Base-by-base conservation (phyloP, 1,140 invertebrate genomes). In the Antheraea pernyi region DNA sequence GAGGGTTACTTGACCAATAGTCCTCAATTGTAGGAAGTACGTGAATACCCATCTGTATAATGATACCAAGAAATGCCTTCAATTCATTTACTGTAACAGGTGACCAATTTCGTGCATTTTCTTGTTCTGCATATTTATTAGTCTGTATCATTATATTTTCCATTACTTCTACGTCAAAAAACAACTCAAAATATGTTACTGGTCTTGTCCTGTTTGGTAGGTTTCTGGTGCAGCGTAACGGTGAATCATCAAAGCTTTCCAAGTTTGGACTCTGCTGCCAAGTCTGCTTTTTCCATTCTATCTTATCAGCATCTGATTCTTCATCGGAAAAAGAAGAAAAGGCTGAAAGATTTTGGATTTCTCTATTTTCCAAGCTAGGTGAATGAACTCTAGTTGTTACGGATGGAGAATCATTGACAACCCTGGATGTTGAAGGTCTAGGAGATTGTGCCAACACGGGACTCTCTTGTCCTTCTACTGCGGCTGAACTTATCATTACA, bases 21-120 rank as follows among this genome's bases (percentile, higher is more conserved):
- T 42, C 30, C 36, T 61, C 67, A 39, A 68, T 62, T 30, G 46
- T 70, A 68, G 72, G 72, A 22, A 74, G 68, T 68, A 59, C 39
- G 59, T 73, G 72, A 36, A 74, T 68, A 68, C 11, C 68, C 72
- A 74, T 74, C 39, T 61, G 65, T 42, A 68, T 68, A 30, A 68
- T 37, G n/a, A 62, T 68, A 5, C 59, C 67, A 61, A 61, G 37
- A 42, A 68, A 68, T 46, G 65, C 65, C 48, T 67, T 67, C 65
- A 67, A 19, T 58, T n/a, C n/a, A n/a, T n/a, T n/a, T n/a, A n/a
- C n/a, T n/a, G n/a, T n/a, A n/a, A n/a, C n/a, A n/a, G n/a, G n/a
- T n/a, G n/a, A n/a, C n/a, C n/a, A n/a, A n/a, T n/a, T 22, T 58
- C 48, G 13, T 58, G 18, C 16, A 22, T 58, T 58, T 53, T 53